Evolutionary conservation across 2,888 invertebrate genomes (phyloP), one percentile per base, ranked within the genome.

Genomic region (Phyto melanocephala): DNA sequence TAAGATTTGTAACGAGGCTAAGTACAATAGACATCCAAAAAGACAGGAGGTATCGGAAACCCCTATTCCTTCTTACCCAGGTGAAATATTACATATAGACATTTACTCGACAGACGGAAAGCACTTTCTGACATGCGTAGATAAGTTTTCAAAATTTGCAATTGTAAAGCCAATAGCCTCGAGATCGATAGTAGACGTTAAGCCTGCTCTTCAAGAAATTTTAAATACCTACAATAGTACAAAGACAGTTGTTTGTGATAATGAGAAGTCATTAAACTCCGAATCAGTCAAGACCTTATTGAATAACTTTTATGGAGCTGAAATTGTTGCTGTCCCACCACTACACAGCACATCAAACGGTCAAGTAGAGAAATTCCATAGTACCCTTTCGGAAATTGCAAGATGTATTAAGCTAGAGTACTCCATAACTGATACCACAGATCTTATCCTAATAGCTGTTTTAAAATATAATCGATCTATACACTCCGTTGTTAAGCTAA

Each of bases 121-220:
- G 58, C 40, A 37, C 33, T 72, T 72, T 17, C 22, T 72, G 20
- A 71, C 58, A 11, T 74, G 78, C 47, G 35, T 82, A 1, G 82
- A 82, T 54, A 82, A 71, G 40, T 82, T 82, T 42, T 78, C 77
- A 3, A 81, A 76, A 24, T 80, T 80, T 76, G 65, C 70, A 8
- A 20, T 80, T 2, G 70, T 65, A 0, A 63, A 65, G 33, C 71
- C 62, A 15, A 63, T 80, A 28, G 17, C 52, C 6, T 80, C 80
- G 6, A 4, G 75, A 11, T 45, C 75, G 35, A 75, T 80, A 40
- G 2, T 71, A n/a, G 77, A 77, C 13, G 4, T 77, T 1, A 77
- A 60, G 52, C n/a, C 52, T 2, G 58, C 58, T 13, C 24, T 78
- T 15, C 8, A 71, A 7, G 70, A 78, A 47, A 8, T 17, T 11